Conservation (phyloP, 2,113 vertebrate species). For the Centrocercus urophasianus region DNA sequence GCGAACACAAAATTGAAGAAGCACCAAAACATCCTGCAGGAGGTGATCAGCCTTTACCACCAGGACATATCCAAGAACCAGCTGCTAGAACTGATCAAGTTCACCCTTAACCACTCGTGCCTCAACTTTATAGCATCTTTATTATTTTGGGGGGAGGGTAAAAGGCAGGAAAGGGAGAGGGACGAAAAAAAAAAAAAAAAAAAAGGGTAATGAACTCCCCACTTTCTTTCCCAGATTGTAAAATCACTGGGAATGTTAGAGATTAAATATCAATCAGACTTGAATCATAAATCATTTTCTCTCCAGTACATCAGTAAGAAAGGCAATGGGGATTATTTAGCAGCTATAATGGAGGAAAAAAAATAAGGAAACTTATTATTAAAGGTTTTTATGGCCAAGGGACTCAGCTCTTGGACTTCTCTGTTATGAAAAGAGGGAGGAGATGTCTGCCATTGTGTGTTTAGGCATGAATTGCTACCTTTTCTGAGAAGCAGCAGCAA, state of each 20-base stretch:
- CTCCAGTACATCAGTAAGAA: neutral
- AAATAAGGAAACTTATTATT: neutral
- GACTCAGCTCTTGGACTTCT: neutral
- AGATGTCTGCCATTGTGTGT: neutral
- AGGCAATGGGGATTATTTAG: neutral
- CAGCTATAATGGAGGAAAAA: neutral
- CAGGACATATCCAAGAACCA: constrained; percentile 64
- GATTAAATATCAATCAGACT: neutral
- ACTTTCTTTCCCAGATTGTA: constrained; percentile 20
- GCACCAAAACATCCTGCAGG: constrained; percentile 46
- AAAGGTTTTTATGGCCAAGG: neutral
- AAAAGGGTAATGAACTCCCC: neutral
- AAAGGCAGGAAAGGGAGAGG: neutral
- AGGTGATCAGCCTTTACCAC: constrained; percentile 61
- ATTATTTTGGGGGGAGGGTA: constrained; percentile 15
- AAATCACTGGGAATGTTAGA: neutral
- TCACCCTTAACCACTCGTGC: constrained; percentile 71
- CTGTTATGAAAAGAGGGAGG: neutral
- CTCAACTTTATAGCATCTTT: constrained; percentile 64
- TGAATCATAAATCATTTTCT: constrained; percentile 7
- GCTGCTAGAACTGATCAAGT: constrained; percentile 53
- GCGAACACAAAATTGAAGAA: constrained; percentile 49
- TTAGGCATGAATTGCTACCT: neutral
- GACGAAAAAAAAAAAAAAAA: constrained; percentile 25
- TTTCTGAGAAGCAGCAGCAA: constrained; percentile 37